Conservation (phyloP, 2,888 invertebrate genomes). For the Scelioninae gen. 2 region DNA sequence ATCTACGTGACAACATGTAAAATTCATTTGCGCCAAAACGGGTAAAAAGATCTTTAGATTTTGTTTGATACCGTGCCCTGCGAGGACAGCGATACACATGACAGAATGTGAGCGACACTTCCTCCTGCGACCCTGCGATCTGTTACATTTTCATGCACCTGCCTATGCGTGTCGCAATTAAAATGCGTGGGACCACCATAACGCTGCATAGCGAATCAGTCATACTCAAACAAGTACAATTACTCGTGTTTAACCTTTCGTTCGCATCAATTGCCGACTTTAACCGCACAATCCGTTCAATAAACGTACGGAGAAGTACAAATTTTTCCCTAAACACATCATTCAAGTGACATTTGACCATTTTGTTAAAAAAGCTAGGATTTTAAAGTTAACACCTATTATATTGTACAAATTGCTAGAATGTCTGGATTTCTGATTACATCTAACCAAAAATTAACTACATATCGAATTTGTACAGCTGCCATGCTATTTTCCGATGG, state of each 20-base stretch:
- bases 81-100: slow-evolving; percentile 61
- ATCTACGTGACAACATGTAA: slow-evolving; percentile 39
- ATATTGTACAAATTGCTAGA: too few species aligned
- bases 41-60: slow-evolving; percentile 49
- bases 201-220: slow-evolving; percentile 66
- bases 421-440: too few species aligned
- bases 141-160: slow-evolving; percentile 69
- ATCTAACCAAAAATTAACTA: too few species aligned
- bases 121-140: slow-evolving; percentile 67
- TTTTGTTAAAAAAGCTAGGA: too few species aligned
- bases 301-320: too few species aligned
- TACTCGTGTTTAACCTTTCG: slow-evolving; percentile 29
- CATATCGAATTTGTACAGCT: too few species aligned
- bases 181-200: slow-evolving; percentile 65
- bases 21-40: slow-evolving; percentile 47
- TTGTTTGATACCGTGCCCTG: slow-evolving; percentile 39
- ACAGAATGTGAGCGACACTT: slow-evolving; percentile 72
- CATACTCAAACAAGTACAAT: slow-evolving; percentile 57
- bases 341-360: too few species aligned
- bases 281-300: too few species aligned
- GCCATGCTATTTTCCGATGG: too few species aligned
- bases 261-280: not conserved
- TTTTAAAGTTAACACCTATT: too few species aligned
- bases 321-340: too few species aligned
- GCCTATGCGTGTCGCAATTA: slow-evolving; percentile 70